Conservation (phyloP, 2,113 vertebrate species). For the Odocoileus virginianus region DNA sequence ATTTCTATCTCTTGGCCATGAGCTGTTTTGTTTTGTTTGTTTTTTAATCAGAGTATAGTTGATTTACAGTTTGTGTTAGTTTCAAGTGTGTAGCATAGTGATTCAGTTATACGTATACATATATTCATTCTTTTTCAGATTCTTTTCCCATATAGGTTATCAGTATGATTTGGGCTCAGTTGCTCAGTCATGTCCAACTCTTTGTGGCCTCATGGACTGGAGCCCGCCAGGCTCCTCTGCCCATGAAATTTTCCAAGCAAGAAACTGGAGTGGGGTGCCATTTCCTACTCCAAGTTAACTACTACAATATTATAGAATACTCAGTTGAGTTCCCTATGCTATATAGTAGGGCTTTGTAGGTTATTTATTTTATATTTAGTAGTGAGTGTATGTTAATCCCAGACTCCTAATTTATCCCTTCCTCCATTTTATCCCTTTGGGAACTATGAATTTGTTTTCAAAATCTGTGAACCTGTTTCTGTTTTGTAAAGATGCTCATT, state of each 20-base stretch:
- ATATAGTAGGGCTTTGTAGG: neutral
- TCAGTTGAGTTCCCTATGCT: neutral
- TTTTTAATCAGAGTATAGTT: neutral
- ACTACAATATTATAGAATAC: neutral
- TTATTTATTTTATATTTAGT: neutral
- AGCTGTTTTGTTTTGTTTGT: neutral
- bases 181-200: neutral
- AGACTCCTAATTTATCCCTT: too few relatives aligned
- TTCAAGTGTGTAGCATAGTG: neutral
- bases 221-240: rapidly evolving
- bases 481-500: too few relatives aligned
- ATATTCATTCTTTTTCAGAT: neutral
- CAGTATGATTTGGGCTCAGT: neutral
- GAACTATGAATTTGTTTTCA: too few relatives aligned
- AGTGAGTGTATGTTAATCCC: too few relatives aligned
- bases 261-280: neutral
- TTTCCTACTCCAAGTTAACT: neutral
- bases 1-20: neutral
- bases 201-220: neutral
- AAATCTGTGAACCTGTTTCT: too few relatives aligned
- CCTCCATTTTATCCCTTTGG: too few relatives aligned
- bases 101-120: neutral
- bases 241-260: neutral
- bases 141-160: neutral
- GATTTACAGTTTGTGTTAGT: neutral